Evolutionary conservation across 2,888 invertebrate genomes (phyloP), one percentile per base, ranked within the genome.

Genomic region (Ophioninae sp.): DNA sequence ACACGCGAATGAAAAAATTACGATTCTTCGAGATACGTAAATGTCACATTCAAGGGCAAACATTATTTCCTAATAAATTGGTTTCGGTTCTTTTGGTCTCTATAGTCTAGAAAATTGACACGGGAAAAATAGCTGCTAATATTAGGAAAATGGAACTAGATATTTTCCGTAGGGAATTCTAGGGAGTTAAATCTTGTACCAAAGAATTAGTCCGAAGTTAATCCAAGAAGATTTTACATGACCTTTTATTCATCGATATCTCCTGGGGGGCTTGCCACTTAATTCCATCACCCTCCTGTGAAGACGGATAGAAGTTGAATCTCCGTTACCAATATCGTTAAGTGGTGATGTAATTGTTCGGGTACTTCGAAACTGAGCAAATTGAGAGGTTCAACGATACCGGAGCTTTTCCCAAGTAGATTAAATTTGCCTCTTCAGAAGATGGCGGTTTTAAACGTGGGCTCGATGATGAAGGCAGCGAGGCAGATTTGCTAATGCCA

Each of bases 401-500:
- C 13, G 17, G 50, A 70, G 30, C 30, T n/a, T 23, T 68, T 23
- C n/a, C 30, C 21, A 68, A 50, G 50, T 7, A 23, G 68, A 68
- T 70, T 56, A 70, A 37, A 57, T 70, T 70, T 57, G 57, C 57
- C 65, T 65, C 39, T 39, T 30, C 37, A 7, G 37, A 70, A 70
- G n/a, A 57, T 75, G 56, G 39, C 37, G n/a, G 13, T 59, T 57
- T 67, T 41, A 13, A 17, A 8, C 20, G 37, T 20, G 17, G 37
- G 69, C 5, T 5, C 21, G 37, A n/a, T 20, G 10, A 21, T 7
- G 37, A 62, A 39, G 23, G n/a, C 50, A 70, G 21, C 37, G 39
- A 70, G 64, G 20, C 44, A 78, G 64, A 64, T 64, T 64, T 61
- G 17, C 64, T 62, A 50, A 21, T 37, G 20, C 69, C 62, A 57